Evolutionary conservation across 2,888 invertebrate species (phyloP), one percentile per base, ranked within the genome.

Genomic region (Chromoteleia sp.): DNA sequence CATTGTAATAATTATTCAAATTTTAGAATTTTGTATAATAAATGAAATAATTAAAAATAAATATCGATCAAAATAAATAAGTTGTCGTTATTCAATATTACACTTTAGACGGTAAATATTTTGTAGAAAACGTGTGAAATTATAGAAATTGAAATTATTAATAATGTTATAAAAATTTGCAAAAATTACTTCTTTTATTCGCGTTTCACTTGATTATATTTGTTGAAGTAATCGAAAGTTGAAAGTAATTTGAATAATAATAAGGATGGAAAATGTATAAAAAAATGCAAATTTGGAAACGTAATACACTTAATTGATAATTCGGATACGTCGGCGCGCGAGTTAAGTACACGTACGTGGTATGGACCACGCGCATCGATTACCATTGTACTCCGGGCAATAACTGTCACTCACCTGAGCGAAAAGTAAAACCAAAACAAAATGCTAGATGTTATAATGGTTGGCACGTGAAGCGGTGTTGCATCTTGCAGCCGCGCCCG

Each of bases 381-480:
- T 43, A 54, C 21, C 6, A 59, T 68, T 43, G 56, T 50, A 71
- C 78, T 71, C 43, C 45, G 15, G 56, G 68, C 70, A 63, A 70
- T 56, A 48, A 39, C 65, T 71, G 61, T 61, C 67, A 86, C 88
- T 89, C 85, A 88, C 85, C 87, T 88, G 86, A 67, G 25, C 2
- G 59, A 89, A 87, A 87, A 88, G 56, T 87, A 84, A 85, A 61
- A 68, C 50, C 67, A 84, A 68, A 33, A 74, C 15, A 81, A 33
- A 1, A 56, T 81, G n/a, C 52, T 43, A 5, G 65, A 67, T 63
- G 84, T 54, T 65, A 71, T 58, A 71, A 17, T 81, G 59, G 67
- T 63, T 19, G 61, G 19, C 50, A 65, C 39, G 71, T 74, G 71
- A 81, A 81, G 71, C 80, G 82, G 36, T 54, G 14, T 5, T 48